Conservation (phyloP, 2,113 vertebrate species). For the Corydoras sp. region DNA sequence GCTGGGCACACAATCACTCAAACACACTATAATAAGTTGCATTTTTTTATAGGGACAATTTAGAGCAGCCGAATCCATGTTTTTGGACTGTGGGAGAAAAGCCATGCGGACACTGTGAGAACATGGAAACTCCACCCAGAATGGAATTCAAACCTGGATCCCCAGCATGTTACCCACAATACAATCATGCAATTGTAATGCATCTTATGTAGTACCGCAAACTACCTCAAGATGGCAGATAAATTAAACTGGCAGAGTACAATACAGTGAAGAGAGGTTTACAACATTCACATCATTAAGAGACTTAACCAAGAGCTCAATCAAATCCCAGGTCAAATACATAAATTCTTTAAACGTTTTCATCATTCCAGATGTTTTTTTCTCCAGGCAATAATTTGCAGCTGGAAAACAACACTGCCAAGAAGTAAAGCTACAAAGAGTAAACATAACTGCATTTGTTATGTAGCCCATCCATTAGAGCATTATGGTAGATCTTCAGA, state of each 20-base stretch:
- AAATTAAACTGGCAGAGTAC: background rate
- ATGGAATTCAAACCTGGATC: too few relatives aligned
- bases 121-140: too few relatives aligned
- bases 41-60: too few relatives aligned
- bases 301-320: background rate
- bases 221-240: conserved; percentile 39
- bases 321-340: background rate
- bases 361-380: conserved; percentile 53
- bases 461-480: conserved; percentile 25
- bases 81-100: too few relatives aligned
- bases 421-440: conserved; percentile 46
- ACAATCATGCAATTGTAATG: too few relatives aligned
- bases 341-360: conserved; percentile 27
- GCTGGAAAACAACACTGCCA: conserved; percentile 41
- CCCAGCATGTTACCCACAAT: too few relatives aligned
- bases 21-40: background rate
- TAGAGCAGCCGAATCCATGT: too few relatives aligned
- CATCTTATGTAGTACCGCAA: background rate
- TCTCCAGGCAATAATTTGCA: conserved; percentile 40
- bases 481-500: conserved; percentile 12
- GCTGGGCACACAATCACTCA: too few relatives aligned
- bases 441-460: conserved; percentile 39
- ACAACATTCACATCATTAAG: background rate
- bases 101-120: too few relatives aligned
- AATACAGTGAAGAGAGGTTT: too few relatives aligned